Evolutionary conservation across 2,113 vertebrate species (phyloP), one percentile per base, ranked within the genome.

Genomic region (Lepus europaeus): DNA sequence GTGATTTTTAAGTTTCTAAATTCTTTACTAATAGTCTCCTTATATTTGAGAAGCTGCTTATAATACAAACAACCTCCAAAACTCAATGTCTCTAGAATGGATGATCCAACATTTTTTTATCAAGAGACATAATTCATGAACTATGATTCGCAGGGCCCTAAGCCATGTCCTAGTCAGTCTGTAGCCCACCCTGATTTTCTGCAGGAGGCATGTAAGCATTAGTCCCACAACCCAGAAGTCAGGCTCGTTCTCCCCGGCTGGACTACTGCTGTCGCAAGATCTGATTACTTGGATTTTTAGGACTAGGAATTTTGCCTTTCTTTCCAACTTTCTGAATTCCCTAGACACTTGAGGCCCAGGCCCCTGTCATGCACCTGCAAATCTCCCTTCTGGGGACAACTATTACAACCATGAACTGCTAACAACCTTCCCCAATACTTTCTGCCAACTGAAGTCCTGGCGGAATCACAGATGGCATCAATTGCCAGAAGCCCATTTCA

Each of bases 1-100:
- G 33, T 93, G 87, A 76, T 39, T 73, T 85, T 93, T 56, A 76
- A 68, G 45, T 84, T 79, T 49, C 31, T 63, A 56, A 69, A 56
- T 51, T 68, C 17, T 89, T 77, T 56, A 33, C 45, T 39, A 19
- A 73, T 9, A 56, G 72, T 27, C 53, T 92, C 22, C 27, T 87
- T 87, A 49, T n/a, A 33, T 39, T 70, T 51, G n/a, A 93, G 73
- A 95, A 61, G 23, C 76, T 80, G 51, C 51, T 56, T 7, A 31
- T 10, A 92, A 79, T 69, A 29, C 39, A 79, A 64, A 83, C 22
- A 49, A 59, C 7, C 12, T 8, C 27, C 77, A 87, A 79, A 61
- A 29, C 31, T 64, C 74, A 59, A 14, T 66, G 33, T 69, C 63
- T 83, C 51, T 83, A 73, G 19, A 73, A 73, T 63, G 49, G n/a